Evolutionary conservation across 2,113 vertebrate species (phyloP), one percentile per base, ranked within the genome.

Genomic region (Trachemys scripta): DNA sequence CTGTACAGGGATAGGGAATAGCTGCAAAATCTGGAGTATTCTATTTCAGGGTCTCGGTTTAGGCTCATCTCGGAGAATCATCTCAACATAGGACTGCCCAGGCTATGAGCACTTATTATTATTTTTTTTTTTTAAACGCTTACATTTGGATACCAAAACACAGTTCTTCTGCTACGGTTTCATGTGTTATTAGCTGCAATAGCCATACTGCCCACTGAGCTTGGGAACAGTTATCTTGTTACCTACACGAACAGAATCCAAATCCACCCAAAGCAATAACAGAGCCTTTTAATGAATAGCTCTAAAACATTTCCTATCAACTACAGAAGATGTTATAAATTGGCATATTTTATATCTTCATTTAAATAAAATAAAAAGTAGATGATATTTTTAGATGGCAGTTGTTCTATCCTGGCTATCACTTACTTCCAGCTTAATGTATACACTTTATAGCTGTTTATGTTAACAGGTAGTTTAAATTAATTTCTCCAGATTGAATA

Each of bases 401-500:
- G 9, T 12, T 65, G 78, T 78, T 87, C 25, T 50, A 29, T 29
- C 56, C 53, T 91, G n/a, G 76, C 85, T 87, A 80, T 80, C 50
- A 88, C 80, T 87, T 88, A 75, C 11, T 83, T 94, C 59, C 82
- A 85, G 90, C 85, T 69, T 92, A 75, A 86, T 87, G 5, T 1
- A 3, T 25, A 78, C 6, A 38, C 50, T 81, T 72, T 84, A 75
- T 38, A 75, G 45, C 38, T 96, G 56, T 35, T 80, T 88, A 90
- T 49, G 35, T 56, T 84, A 80, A 59, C 2, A 84, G 50, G 50
- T 50, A 14, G 50, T 50, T 50, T 50, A 50, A 50, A 50, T 79
- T 50, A 81, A 80, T 59, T 22, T 94, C 29, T 92, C 35, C 59
- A 80, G 27, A 75, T 81, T 86, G 69, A 96, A 92, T 47, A 56